A percentile compares a stretch with the other conserved stretches of the same genome.
Evolutionary conservation across 1,140 invertebrate species (phyloP).

Genomic region (Brachionus manjavacas): DNA sequence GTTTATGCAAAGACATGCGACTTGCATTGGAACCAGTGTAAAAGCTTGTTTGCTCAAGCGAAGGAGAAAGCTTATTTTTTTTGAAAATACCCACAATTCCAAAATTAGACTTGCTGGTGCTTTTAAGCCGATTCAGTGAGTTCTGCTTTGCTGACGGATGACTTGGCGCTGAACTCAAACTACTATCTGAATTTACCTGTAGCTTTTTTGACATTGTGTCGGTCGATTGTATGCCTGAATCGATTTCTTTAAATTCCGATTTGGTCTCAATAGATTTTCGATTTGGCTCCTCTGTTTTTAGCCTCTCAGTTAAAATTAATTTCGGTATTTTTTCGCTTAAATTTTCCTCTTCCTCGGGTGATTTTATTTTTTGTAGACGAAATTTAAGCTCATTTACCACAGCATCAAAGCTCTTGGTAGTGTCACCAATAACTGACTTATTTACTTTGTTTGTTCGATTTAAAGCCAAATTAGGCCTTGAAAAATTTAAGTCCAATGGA

Average conservation of each 20-base stretch:
- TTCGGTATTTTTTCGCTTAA: neutral
- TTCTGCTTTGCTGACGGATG: neutral
- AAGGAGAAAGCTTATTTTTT: neutral
- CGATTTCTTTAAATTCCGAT: neutral
- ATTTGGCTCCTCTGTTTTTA: neutral
- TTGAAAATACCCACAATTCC: neutral
- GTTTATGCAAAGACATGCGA: neutral
- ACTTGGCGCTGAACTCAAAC: neutral
- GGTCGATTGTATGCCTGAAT: neutral
- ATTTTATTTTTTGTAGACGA: conserved; percentile 17
- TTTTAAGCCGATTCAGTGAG: neutral
- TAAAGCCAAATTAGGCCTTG: neutral
- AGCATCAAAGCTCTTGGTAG: conserved; percentile 28
- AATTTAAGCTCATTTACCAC: conserved; percentile 39
- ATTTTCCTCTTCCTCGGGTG: neutral
- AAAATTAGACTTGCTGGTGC: neutral
- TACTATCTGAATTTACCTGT: conserved; percentile 1
- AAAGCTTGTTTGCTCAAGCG: neutral
- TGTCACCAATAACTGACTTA: neutral
- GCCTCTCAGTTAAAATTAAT: neutral
- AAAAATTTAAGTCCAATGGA: conserved; percentile 3
- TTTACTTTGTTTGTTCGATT: neutral
- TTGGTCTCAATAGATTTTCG: neutral
- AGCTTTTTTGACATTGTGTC: neutral
- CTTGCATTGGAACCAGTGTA: neutral